These are phyloP conservation scores for Micropoecilia bifurca DNA, from an alignment of 2,797 vertebrate genomes.

Conservation along the genomic window DNA sequence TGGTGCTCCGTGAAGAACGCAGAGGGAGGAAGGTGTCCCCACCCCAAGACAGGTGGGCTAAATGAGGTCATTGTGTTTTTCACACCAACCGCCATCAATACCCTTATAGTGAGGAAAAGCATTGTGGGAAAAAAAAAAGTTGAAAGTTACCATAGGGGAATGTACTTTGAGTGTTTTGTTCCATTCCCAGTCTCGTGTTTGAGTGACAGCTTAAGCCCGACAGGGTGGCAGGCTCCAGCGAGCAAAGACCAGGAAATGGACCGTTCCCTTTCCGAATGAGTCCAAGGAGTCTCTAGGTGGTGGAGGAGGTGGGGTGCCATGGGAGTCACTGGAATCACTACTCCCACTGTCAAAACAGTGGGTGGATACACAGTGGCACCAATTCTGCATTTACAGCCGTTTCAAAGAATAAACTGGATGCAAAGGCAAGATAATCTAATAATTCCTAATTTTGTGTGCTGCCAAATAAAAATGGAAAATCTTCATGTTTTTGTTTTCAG, in stretches of 20 bases:
- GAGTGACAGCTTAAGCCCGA: constrained; percentile 57
- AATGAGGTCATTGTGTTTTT: constrained; percentile 59
- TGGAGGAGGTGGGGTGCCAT: constrained; percentile 50
- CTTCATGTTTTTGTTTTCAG: neutral
- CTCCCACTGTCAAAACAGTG: constrained; percentile 63
- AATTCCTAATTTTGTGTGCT: neutral
- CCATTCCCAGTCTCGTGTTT: constrained; percentile 68
- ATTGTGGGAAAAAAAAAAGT: constrained; percentile 62
- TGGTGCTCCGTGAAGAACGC: constrained; percentile 68
- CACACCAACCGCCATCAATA: constrained; percentile 49
- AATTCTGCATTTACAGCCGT: constrained; percentile 15
- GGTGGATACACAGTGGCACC: constrained; percentile 24
- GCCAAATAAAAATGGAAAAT: neutral
- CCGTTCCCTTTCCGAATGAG: constrained; percentile 72
- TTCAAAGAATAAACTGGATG: constrained; percentile 17
- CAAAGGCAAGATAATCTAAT: neutral
- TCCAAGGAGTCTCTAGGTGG: constrained; percentile 55
- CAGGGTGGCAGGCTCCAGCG: constrained; percentile 54
- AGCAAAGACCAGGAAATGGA: constrained; percentile 73
- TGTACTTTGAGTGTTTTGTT: constrained; percentile 66
- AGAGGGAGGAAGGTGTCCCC: constrained; percentile 59
- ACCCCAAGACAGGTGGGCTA: constrained; percentile 79
- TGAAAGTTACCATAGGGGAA: constrained; percentile 55
- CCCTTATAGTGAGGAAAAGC: constrained; percentile 48
- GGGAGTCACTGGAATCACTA: constrained; percentile 57